Conservation (phyloP, 2,888 invertebrate genomes). For the Lasioglossum lativentre region DNA sequence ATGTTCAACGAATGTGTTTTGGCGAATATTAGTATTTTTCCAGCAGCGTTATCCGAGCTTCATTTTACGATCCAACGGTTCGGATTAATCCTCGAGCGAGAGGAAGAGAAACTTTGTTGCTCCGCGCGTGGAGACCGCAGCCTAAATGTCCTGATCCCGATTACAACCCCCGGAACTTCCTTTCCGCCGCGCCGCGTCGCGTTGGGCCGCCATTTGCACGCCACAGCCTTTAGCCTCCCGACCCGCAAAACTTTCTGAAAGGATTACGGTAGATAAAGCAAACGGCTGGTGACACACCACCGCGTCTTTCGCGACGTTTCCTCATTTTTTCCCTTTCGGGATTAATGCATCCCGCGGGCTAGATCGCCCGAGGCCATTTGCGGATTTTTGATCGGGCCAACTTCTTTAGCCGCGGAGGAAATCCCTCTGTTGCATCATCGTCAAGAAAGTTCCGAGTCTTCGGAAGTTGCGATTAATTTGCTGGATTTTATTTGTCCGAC, state of each 20-base stretch:
- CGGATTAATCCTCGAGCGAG: background rate
- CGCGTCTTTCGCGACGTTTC: background rate
- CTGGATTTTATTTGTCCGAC: background rate
- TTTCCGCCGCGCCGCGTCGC: background rate
- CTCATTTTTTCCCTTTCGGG: background rate
- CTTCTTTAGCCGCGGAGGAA: background rate
- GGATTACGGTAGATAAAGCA: conserved; percentile 5
- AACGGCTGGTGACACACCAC: background rate
- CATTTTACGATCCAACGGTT: background rate
- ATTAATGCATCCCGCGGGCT: background rate
- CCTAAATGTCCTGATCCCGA: conserved; percentile 1
- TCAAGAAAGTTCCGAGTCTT: background rate
- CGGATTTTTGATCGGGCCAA: background rate
- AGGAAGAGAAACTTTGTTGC: background rate
- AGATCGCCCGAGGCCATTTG: background rate
- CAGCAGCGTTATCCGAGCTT: background rate
- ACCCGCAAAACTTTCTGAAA: background rate
- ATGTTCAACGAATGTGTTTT: background rate
- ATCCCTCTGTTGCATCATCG: background rate
- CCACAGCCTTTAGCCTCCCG: background rate
- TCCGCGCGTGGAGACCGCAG: background rate
- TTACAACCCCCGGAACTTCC: background rate
- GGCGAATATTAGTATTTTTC: background rate
- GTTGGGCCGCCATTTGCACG: background rate
- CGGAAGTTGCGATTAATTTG: background rate